These are phyloP conservation scores for Pterostichus niger DNA, from an alignment of 2,888 invertebrate genomes.

Conservation along the genomic window DNA sequence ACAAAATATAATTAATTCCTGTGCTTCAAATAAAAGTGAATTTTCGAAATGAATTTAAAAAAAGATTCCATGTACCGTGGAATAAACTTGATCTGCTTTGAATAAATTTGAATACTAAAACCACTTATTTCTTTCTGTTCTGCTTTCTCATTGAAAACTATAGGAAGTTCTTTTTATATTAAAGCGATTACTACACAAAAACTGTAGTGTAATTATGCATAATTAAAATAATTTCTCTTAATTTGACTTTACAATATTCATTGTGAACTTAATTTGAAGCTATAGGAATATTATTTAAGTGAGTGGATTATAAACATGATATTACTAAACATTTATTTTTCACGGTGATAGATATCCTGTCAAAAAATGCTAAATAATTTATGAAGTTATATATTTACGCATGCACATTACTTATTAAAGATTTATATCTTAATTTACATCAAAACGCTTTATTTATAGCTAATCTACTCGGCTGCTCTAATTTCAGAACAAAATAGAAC, in stretches of 20 bases:
- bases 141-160: neutral
- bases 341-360: slow-evolving; percentile 14
- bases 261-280: too few relatives aligned
- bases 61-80: slow-evolving; percentile 12
- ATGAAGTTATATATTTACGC: slow-evolving; percentile 6
- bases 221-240: slow-evolving; percentile 9
- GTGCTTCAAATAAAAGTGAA: neutral
- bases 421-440: slow-evolving; percentile 47
- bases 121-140: neutral
- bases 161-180: neutral
- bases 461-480: slow-evolving; percentile 13
- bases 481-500: slow-evolving; percentile 41
- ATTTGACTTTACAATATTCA: neutral
- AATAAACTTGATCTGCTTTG: slow-evolving; percentile 36
- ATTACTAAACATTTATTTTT: neutral
- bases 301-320: too few relatives aligned
- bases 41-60: neutral
- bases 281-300: too few relatives aligned
- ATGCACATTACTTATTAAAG: slow-evolving; percentile 24
- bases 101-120: slow-evolving; percentile 38
- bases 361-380: slow-evolving; percentile 43
- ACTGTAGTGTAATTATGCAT: neutral
- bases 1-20: slow-evolving; percentile 11
- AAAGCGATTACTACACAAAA: neutral
- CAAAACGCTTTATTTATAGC: slow-evolving; percentile 35